phyloP scores from a whole-genome alignment of 2,888 invertebrate genomes.

The Drymonia ruficornis region DNA sequence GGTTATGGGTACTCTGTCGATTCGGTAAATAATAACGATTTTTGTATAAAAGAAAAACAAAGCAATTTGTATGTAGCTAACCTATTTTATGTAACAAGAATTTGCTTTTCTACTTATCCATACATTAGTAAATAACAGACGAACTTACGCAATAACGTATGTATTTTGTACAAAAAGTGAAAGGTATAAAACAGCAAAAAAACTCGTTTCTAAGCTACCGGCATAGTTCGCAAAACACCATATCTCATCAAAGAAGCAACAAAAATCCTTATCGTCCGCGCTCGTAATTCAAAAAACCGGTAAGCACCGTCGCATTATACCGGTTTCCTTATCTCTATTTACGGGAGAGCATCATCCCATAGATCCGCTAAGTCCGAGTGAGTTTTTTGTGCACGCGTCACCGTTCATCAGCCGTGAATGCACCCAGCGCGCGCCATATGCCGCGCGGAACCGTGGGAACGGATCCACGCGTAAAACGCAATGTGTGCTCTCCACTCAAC shows the following conservation, averaged over 20 bases:
- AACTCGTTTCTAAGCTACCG: slow-evolving; percentile 17
- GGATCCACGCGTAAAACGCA: slow-evolving; percentile 70
- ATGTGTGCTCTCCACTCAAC: slow-evolving; percentile 72
- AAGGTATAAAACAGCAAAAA: slow-evolving; percentile 8
- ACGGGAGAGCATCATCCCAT: slow-evolving; percentile 62
- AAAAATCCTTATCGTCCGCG: slow-evolving; percentile 32
- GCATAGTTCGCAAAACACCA: slow-evolving; percentile 13
- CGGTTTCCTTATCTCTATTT: slow-evolving; percentile 62
- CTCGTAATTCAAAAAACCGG: slow-evolving; percentile 26
- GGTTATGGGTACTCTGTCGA: too few relatives aligned
- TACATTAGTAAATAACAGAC: too few relatives aligned
- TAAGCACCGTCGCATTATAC: slow-evolving; percentile 41
- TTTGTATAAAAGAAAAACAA: too few relatives aligned
- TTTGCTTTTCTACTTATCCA: too few relatives aligned
- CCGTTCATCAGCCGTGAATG: slow-evolving; percentile 74
- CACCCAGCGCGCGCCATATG: slow-evolving; percentile 80
- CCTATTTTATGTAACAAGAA: too few relatives aligned
- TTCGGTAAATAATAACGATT: too few relatives aligned
- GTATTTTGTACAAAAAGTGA: slow-evolving; percentile 1
- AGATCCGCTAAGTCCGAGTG: slow-evolving; percentile 77
- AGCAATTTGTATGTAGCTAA: too few relatives aligned
- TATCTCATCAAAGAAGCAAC: slow-evolving; percentile 30
- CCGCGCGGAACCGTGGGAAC: slow-evolving; percentile 81
- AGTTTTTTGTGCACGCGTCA: slow-evolving; percentile 81
- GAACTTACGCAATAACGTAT: background rate